A percentile compares a stretch with the other conserved stretches of the same genome.
These are phyloP conservation scores for Phalacrocorax brasilianus DNA, from an alignment of 2,113 vertebrate species.

Conservation along the genomic window DNA sequence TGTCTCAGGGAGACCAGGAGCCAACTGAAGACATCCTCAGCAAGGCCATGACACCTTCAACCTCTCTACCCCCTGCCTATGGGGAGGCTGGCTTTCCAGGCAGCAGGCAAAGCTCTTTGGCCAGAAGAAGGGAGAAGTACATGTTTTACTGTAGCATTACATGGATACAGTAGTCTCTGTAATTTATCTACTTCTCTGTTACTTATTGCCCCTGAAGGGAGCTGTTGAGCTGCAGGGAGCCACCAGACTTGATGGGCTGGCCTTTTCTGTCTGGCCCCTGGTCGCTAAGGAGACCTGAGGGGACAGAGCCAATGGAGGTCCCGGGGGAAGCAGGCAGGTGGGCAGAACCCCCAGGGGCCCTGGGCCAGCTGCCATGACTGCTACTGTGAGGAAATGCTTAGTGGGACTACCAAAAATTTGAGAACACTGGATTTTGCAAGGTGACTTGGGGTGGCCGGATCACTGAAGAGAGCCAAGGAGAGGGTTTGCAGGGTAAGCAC, in stretches of 20 bases:
- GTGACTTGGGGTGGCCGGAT: background rate
- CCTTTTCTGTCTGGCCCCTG: background rate
- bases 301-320: background rate
- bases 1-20: background rate
- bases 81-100: background rate
- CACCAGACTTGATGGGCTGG: fast-evolving
- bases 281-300: background rate
- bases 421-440: background rate
- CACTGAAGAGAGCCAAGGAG: background rate
- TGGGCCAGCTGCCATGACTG: background rate
- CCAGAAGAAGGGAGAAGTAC: background rate
- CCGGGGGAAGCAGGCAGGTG: fast-evolving
- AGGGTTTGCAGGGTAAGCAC: background rate
- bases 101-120: background rate
- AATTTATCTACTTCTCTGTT: background rate
- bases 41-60: background rate
- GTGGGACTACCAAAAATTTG: background rate
- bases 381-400: background rate
- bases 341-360: background rate
- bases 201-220: background rate
- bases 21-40: background rate
- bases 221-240: background rate
- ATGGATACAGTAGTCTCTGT: background rate
- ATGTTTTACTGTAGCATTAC: background rate
- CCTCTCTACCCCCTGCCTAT: background rate